Evolutionary conservation across 2,797 vertebrate species (phyloP).

Genomic region (Acanthiza pusilla): DNA sequence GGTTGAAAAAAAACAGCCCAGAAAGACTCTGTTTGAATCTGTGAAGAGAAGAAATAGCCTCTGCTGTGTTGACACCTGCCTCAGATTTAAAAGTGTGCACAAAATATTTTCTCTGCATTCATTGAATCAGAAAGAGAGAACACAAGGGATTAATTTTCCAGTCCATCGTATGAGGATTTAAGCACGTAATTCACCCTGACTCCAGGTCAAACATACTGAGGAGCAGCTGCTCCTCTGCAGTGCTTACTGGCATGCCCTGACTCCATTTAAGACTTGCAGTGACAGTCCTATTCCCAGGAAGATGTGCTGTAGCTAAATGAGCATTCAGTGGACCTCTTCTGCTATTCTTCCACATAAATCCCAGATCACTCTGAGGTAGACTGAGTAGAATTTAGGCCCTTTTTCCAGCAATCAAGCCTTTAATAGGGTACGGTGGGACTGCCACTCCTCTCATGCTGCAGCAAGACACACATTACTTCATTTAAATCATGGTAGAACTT

Average conservation of each 20-base stretch:
- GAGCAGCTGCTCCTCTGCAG: background rate
- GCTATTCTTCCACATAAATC: background rate
- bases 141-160: background rate
- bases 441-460: background rate
- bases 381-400: background rate
- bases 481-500: background rate
- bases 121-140: background rate
- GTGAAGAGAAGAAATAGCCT: background rate
- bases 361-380: background rate
- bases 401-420: background rate
- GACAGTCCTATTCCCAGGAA: background rate
- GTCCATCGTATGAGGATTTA: background rate
- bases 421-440: background rate
- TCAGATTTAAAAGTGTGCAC: background rate
- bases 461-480: background rate
- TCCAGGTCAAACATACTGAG: background rate
- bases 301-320: background rate
- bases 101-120: background rate
- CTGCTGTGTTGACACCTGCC: background rate
- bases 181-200: background rate
- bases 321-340: background rate
- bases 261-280: background rate
- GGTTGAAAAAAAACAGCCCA: background rate
- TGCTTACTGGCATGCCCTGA: background rate
- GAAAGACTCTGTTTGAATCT: background rate